Evolutionary conservation across 1,140 invertebrate genomes (phyloP), one percentile per base, ranked within the genome.

Genomic region (Euura lappo): DNA sequence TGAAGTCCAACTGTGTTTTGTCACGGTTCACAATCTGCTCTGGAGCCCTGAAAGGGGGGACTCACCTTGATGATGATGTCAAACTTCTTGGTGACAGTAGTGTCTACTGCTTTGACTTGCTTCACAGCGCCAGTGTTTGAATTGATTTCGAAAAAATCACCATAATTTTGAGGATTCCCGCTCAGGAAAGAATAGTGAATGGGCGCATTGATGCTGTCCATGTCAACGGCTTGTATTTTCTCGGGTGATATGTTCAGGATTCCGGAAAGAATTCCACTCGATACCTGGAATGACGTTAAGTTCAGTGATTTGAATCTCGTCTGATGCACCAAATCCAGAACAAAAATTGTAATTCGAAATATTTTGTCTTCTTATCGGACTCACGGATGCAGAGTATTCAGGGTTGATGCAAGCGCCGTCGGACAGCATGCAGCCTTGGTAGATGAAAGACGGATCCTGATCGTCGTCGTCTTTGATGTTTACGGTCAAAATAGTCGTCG

Each of bases 401-500:
- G 94, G 94, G 85, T 95, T 94, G 68, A 95, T 93, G 80, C 94
- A 95, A 45, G 93, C 91, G 4, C 94, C 94, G 77, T 95, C 94
- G 68, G 93, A 89, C 2, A 94, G 85, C 79, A 92, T 93, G 77
- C 94, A 96, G 4, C 93, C 94, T 76, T 94, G 91, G 83, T 96
- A 96, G 65, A 95, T 94, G 79, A 96, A 96, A 0, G 93, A 94
- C 0, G 95, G 95, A 84, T 96, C 95, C 82, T 96, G 93, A 83
- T 97, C 96, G 78, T 97, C 96, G 44, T 95, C 95, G 80, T 97
- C 96, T 81, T 92, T 91, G 10, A 98, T 92, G 77, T 95, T 94
- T 0, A 97, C 93, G 0, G 93, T 96, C 68, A 97, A 85, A 0
- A 94, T 97, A 0, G 96, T 95, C 2, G 94, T 96, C 46, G 93